These are phyloP conservation scores for Paracanthobrama guichenoti DNA, from an alignment of 2,113 vertebrate species.

Conservation along the genomic window DNA sequence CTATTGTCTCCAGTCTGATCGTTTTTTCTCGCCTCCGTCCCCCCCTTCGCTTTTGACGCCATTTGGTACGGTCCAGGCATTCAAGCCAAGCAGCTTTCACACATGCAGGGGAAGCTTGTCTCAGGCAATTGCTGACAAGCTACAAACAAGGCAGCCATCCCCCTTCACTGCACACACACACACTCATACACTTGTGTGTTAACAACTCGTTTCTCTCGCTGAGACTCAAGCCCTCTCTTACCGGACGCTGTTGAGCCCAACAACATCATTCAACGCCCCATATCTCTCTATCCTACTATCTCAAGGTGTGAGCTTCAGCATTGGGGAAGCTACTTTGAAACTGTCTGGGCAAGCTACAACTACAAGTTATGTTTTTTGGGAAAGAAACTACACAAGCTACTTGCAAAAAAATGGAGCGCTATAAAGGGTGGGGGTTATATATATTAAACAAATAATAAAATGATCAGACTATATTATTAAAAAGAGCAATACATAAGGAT, in stretches of 20 bases:
- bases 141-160: constrained; percentile 85
- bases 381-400: neutral
- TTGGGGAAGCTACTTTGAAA: neutral
- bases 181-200: constrained; percentile 26
- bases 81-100: constrained; percentile 91
- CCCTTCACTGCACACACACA: constrained; percentile 43
- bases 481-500: neutral
- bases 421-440: neutral
- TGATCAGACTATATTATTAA: neutral
- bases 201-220: constrained; percentile 29
- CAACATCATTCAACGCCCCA: constrained; percentile 45
- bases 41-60: constrained; percentile 76
- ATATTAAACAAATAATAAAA: neutral
- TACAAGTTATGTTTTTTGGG: neutral
- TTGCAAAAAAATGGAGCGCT: neutral
- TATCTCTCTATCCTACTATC: constrained; percentile 29
- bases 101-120: constrained; percentile 85
- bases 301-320: constrained; percentile 43
- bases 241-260: constrained; percentile 35
- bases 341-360: neutral
- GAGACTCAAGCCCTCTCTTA: constrained; percentile 45
- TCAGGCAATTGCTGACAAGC: constrained; percentile 91
- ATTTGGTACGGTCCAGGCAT: constrained; percentile 89
- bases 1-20: constrained; percentile 83
- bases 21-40: constrained; percentile 75